Evolutionary conservation across 2,888 invertebrate genomes (phyloP).

Genomic region (Xestia ashworthii): DNA sequence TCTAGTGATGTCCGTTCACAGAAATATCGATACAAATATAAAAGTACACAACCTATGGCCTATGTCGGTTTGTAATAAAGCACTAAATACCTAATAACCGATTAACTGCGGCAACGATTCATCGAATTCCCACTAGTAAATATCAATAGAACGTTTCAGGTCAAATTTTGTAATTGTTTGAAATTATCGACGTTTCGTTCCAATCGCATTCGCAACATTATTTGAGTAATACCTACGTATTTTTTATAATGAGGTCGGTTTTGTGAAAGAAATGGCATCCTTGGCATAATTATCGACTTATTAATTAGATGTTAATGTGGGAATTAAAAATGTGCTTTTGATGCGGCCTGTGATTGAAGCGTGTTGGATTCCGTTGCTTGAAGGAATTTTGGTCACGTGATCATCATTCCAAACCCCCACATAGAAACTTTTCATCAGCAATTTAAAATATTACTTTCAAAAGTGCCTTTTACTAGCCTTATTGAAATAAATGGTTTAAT

Average conservation of each 20-base stretch:
- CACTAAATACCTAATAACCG: constrained; percentile 36
- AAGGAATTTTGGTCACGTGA: background rate
- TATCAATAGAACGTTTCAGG: constrained; percentile 37
- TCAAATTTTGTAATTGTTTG: constrained; percentile 39
- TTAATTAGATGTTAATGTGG: constrained; percentile 15
- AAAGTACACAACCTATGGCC: background rate
- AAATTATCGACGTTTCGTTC: constrained; percentile 28
- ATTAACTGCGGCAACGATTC: constrained; percentile 42
- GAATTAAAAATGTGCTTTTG: constrained; percentile 16
- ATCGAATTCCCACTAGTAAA: constrained; percentile 37
- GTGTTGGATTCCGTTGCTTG: constrained; percentile 4
- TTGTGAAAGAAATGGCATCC: constrained; percentile 21
- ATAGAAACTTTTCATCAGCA: background rate
- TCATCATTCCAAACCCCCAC: background rate
- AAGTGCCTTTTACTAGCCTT: background rate
- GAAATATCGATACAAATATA: background rate
- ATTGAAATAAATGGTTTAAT: background rate
- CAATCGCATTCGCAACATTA: constrained; percentile 2
- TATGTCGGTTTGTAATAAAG: constrained; percentile 20
- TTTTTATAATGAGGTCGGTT: constrained; percentile 22
- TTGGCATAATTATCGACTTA: constrained; percentile 22
- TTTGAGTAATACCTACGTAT: constrained; percentile 7
- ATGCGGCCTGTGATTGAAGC: background rate
- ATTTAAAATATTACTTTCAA: background rate
- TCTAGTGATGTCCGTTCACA: background rate